phyloP scores from a whole-genome alignment of 2,888 invertebrate species.

The Drosophila tripunctata region DNA sequence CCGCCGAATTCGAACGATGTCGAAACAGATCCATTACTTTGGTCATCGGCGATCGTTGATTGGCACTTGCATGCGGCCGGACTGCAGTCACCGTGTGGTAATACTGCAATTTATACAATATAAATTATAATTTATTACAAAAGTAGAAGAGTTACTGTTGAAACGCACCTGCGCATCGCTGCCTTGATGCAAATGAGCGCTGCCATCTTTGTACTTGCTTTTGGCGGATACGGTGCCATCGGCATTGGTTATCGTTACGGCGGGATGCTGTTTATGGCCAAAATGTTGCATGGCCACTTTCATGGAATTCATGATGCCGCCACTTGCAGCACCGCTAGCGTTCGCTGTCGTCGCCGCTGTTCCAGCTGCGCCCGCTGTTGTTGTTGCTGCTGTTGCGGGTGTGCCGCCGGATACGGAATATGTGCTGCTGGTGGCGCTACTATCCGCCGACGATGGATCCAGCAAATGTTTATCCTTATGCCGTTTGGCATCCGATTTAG shows the following conservation, averaged over 20 bases:
- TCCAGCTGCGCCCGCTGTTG: conserved; percentile 52
- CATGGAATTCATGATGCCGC: conserved; percentile 92
- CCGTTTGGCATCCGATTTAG: conserved; percentile 89
- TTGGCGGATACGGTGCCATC: conserved; percentile 78
- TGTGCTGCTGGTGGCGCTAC: conserved; percentile 81
- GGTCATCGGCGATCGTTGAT: conserved; percentile 90
- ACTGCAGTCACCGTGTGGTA: conserved; percentile 89
- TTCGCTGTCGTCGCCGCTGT: conserved; percentile 45
- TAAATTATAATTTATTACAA: not conserved
- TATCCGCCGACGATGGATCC: conserved; percentile 79
- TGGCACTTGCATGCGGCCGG: conserved; percentile 85
- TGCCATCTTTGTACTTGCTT: conserved; percentile 87
- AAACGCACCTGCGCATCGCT: conserved; percentile 84
- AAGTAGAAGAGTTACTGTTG: not conserved
- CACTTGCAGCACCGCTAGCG: conserved; percentile 48
- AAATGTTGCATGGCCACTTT: conserved; percentile 90
- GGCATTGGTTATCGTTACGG: conserved; percentile 81
- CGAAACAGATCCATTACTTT: conserved; percentile 97
- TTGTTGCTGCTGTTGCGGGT: conserved; percentile 42
- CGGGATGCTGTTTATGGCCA: conserved; percentile 81
- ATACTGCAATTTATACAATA: conserved; percentile 85
- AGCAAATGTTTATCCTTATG: conserved; percentile 79
- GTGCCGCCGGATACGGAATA: conserved; percentile 69
- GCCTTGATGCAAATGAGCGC: conserved; percentile 89
- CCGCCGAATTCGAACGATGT: conserved; percentile 89